phyloP scores from a whole-genome alignment of 2,888 invertebrate species.

The Tipula confusa region DNA sequence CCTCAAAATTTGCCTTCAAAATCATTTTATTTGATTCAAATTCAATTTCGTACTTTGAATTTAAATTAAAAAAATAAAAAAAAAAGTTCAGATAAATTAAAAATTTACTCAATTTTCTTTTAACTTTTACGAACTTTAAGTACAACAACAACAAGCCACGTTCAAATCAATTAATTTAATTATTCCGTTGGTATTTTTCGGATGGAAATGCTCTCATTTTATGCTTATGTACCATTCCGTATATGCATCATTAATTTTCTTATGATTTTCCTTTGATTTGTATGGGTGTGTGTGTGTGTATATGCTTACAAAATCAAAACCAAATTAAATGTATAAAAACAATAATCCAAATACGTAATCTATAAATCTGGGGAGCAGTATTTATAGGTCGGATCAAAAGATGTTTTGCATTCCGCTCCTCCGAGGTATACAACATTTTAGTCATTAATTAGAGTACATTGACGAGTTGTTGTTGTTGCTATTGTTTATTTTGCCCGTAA shows the following conservation, averaged over 20 bases:
- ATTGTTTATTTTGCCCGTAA: too few relatives aligned
- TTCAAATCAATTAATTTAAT: not conserved
- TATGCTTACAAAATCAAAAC: too few relatives aligned
- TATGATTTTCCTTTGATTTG: constrained; percentile 3
- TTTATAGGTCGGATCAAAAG: too few relatives aligned
- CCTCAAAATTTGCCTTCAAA: not conserved
- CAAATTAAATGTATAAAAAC: too few relatives aligned
- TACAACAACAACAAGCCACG: not conserved
- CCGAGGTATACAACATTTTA: too few relatives aligned
- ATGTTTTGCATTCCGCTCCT: too few relatives aligned
- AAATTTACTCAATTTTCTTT: not conserved
- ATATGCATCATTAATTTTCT: constrained; percentile 25
- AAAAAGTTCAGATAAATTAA: not conserved
- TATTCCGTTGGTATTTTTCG: not conserved
- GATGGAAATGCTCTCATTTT: not conserved
- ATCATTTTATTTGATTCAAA: not conserved
- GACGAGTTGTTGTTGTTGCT: too few relatives aligned
- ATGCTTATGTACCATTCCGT: not conserved
- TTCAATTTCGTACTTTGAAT: not conserved
- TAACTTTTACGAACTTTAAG: not conserved
- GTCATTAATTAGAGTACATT: too few relatives aligned
- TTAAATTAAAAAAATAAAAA: not conserved
- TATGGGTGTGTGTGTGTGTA: too few relatives aligned
- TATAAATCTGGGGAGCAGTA: too few relatives aligned
- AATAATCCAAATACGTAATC: too few relatives aligned